Evolutionary conservation across 2,797 vertebrate genomes (phyloP), one percentile per base, ranked within the genome.

Genomic region (Platyrinchus mystaceus): DNA sequence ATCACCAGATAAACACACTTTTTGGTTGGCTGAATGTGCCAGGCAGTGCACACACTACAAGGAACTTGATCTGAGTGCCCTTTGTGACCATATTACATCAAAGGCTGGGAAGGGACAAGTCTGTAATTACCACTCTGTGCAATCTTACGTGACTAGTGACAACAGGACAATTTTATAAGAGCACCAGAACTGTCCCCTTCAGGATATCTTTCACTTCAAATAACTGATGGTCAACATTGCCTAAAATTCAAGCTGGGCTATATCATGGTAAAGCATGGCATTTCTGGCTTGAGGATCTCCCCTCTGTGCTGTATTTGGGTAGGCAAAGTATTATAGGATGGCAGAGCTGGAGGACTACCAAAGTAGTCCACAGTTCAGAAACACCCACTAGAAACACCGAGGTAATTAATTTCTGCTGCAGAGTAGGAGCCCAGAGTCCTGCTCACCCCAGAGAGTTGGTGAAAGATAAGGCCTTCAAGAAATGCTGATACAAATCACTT

Each of bases 1-100:
- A 94, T 74, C 79, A 80, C 34, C 87, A 95, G 87, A 91, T 55
- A 93, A 95, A 93, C 89, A 94, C 59, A 28, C 56, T 81, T 58
- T 80, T 77, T 82, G 89, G 46, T 62, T 93, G 83, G 68, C 58
- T 89, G 81, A 90, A 63, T 46, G 71, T 71, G 73, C 84, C 70
- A 83, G 86, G 70, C 59, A 87, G 52, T 32, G 56, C 39, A 78
- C 8, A 3, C 55, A 21, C 88, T 81, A 68, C n/a, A 62, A 66
- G 63, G 62, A 91, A 36, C n/a, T 43, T 19, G 62, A 46, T 69
- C 64, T 81, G 77, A 56, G 50, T 24, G 78, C 1, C 12, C 89
- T 47, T 60, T 81, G 71, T 63, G 74, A 74, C 44, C 60, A 66
- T 9, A 1, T 77, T 21, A 43, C 30, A 47, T 84, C 77, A 64